These are phyloP conservation scores for Trimorus sp. DNA, from an alignment of 2,888 invertebrate species.

Conservation along the genomic window DNA sequence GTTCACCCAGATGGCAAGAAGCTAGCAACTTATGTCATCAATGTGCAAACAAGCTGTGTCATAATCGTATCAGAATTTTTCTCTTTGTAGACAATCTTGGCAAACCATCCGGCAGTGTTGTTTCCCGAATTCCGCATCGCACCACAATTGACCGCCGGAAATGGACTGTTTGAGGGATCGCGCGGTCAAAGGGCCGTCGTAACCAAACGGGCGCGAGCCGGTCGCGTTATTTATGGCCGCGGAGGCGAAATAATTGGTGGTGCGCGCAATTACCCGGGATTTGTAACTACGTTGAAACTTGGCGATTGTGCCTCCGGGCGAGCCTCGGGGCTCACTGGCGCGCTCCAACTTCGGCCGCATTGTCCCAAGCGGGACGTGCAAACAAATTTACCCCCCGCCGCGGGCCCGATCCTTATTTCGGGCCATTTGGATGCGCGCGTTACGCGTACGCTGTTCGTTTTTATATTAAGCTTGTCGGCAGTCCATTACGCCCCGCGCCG, in stretches of 20 bases:
- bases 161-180: no score
- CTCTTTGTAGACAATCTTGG: no score
- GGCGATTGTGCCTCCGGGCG: slow-evolving; percentile 28
- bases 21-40: no score
- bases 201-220: slow-evolving; percentile 19
- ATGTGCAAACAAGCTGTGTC: no score
- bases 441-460: slow-evolving; percentile 22
- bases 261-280: slow-evolving; percentile 55
- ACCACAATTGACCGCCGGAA: background rate
- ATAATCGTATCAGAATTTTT: no score
- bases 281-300: slow-evolving; percentile 57
- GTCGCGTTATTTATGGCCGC: slow-evolving; percentile 51
- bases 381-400: slow-evolving; percentile 42
- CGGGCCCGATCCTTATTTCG: slow-evolving; percentile 16
- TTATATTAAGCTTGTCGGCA: slow-evolving; percentile 24
- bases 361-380: slow-evolving; percentile 24
- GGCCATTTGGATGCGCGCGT: slow-evolving; percentile 29
- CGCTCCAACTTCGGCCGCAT: slow-evolving; percentile 35
- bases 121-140: background rate
- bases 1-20: no score
- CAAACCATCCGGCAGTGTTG: no score
- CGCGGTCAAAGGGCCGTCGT: slow-evolving; percentile 47
- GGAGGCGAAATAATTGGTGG: slow-evolving; percentile 63
- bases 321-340: slow-evolving; percentile 20
- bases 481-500: slow-evolving; percentile 13